Evolutionary conservation across 1,140 invertebrate species (phyloP), one percentile per base, ranked within the genome.

Genomic region (Trachymyrmex cornetzi): DNA sequence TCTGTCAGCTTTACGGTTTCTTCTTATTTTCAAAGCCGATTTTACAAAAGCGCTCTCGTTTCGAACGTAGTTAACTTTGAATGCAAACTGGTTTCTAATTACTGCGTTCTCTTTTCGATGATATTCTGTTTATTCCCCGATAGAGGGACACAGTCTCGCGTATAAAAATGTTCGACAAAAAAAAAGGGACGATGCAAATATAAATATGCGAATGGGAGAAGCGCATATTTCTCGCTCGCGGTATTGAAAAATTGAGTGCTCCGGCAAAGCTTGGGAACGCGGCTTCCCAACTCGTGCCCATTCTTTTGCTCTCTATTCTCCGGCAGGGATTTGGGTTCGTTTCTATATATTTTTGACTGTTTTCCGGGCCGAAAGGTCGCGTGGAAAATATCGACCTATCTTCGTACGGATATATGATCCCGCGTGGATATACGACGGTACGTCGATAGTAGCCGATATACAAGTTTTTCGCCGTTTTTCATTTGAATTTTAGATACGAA

Each of bases 201-300:
- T 34, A 77, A 89, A 55, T 88, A 89, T 48, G 63, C 67, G 75
- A 63, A 53, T 77, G 53, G 72, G n/a, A 86, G 34, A 53, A 82
- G 61, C 69, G 84, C 75, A 89, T 89, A 89, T 89, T 89, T 82
- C 38, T 72, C 81, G 38, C 80, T 66, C 66, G 67, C 34, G 67
- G n/a, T 89, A 89, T 86, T 89, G 88, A 89, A 89, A 87, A 89
- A 89, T 89, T 89, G 77, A 82, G 57, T 87, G 86, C 90, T 90
- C 57, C 67, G 12, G 24, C 57, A 74, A 84, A 84, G 69, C 91
- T 91, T 79, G 88, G 61, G 50, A 69, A 87, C 87, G 61, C 44
- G 38, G 72, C 30, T 75, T 55, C 30, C 30, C 22, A 38, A 64
- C 48, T 80, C 63, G 61, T 50, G 64, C 30, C 67, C 55, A 75